A percentile compares a stretch with the other conserved stretches of the same genome.
Conservation (phyloP, 2,888 invertebrate genomes). For the Orthonevra nobilis region DNA sequence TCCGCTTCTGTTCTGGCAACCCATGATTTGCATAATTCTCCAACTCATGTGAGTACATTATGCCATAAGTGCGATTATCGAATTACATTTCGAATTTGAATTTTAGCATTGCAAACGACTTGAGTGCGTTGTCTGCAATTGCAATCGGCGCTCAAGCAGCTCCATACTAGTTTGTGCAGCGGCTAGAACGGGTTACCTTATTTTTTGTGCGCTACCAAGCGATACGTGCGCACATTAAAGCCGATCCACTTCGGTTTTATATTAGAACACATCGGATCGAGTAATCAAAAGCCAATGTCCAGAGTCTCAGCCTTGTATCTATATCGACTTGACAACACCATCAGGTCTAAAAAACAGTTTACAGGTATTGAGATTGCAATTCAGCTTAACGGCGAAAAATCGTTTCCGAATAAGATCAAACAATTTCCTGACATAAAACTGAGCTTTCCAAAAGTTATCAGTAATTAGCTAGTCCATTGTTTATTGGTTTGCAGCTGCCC, state of each 20-base stretch:
- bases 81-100: constrained; percentile 40
- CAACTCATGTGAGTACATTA: constrained; percentile 1
- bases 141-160: constrained; percentile 50
- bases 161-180: constrained; percentile 27
- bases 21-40: constrained; percentile 59
- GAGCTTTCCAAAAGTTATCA: background rate
- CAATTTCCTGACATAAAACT: constrained; percentile 28
- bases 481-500: background rate
- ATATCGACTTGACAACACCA: constrained; percentile 4
- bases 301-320: constrained; percentile 15
- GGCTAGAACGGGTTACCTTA: constrained; percentile 55
- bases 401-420: constrained; percentile 12
- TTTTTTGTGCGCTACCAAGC: constrained; percentile 34
- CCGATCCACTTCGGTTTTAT: too few relatives aligned
- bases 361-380: constrained; percentile 8
- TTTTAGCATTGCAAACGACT: background rate
- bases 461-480: too few relatives aligned
- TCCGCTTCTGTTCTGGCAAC: constrained; percentile 24
- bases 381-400: constrained; percentile 19
- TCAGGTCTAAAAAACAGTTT: constrained; percentile 9
- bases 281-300: constrained; percentile 47
- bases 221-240: background rate
- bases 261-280: constrained; percentile 39
- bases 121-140: constrained; percentile 43
- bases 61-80: background rate